Evolutionary conservation across 2,797 vertebrate genomes (phyloP).

Genomic region (Chloroceryle inda): DNA sequence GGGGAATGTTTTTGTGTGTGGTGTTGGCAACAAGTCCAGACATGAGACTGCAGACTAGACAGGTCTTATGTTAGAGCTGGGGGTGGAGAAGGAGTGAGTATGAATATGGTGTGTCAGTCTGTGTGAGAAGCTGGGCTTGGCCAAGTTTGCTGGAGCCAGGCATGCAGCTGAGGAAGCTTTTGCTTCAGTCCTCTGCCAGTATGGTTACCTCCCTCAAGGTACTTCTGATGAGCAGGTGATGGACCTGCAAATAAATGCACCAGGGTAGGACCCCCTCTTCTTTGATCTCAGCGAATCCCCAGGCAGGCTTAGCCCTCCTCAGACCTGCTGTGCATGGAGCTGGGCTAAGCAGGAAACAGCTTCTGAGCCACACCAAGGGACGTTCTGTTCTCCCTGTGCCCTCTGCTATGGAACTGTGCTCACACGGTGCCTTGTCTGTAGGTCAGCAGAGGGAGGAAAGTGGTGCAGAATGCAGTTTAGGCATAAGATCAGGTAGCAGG

Average conservation of each 20-base stretch:
- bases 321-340: neutral
- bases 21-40: accelerated
- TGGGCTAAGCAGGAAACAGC: neutral
- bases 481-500: neutral
- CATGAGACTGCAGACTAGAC: neutral
- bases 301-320: neutral
- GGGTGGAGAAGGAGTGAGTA: too few relatives aligned
- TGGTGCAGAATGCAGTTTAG: neutral
- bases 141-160: neutral
- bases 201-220: accelerated
- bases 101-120: neutral
- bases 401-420: neutral
- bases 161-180: neutral
- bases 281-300: neutral
- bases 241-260: neutral
- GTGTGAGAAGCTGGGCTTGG: accelerated
- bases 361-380: accelerated
- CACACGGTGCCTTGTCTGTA: accelerated
- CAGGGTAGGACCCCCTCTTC: accelerated
- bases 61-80: accelerated
- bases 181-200: neutral
- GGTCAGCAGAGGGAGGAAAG: neutral
- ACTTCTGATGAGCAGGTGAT: neutral
- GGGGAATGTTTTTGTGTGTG: accelerated
- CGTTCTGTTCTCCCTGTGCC: neutral